Conservation (phyloP, 2,797 vertebrate species). For the Pristis pectinata region DNA sequence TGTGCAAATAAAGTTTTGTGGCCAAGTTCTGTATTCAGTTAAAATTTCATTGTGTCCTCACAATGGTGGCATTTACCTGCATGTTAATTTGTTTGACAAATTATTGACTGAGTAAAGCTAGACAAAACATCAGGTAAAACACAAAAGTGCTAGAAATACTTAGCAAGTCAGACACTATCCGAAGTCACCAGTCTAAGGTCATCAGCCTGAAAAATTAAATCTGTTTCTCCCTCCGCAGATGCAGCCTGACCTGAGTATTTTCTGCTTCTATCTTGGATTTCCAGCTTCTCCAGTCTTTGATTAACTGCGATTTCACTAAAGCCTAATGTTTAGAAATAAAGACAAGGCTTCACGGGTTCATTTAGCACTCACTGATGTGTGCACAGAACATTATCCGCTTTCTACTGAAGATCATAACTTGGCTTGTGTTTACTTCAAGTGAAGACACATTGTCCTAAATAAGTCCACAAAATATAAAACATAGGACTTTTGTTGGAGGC, state of each 20-base stretch:
- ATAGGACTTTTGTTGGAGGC: background rate
- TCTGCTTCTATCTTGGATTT: too few species aligned
- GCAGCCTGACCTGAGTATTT: too few species aligned
- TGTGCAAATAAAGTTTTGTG: background rate
- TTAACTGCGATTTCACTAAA: background rate
- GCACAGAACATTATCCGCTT: background rate
- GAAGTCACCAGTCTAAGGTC: too few species aligned
- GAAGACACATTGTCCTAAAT: background rate
- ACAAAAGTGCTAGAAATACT: too few species aligned
- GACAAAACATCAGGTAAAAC: background rate
- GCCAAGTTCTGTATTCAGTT: background rate
- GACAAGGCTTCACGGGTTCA: background rate
- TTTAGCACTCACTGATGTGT: background rate
- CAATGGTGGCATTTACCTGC: background rate
- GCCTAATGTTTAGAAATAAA: background rate
- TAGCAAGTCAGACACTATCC: too few species aligned
- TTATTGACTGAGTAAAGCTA: background rate
- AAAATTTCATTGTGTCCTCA: background rate
- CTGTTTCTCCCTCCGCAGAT: too few species aligned
- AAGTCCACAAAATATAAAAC: background rate
- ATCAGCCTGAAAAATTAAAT: too few species aligned
- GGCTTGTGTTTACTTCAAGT: background rate
- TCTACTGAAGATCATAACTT: background rate
- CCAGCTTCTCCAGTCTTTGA: too few species aligned
- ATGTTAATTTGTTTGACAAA: background rate